Base-by-base conservation (phyloP, 1,140 invertebrate genomes). In the Riptortus pedestris region DNA sequence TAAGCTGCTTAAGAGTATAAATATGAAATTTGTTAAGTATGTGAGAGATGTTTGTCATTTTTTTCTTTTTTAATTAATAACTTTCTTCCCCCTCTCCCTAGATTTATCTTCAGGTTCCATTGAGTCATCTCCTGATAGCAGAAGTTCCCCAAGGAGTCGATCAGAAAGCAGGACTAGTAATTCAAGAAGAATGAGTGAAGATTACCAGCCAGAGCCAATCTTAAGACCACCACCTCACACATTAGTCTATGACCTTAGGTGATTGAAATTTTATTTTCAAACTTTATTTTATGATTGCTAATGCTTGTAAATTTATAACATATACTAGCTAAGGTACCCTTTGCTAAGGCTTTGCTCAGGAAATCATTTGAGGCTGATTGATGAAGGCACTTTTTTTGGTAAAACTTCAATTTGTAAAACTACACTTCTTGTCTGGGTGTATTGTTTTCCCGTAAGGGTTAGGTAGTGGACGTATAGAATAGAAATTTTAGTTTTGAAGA, bases 161-260 rank as follows among this genome's bases (percentile, higher is more conserved):
- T 65, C 65, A 33, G 64, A 67, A 63, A 62, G 64, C 14, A 33
- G 67, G 58, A 68, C 67, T 16, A 65, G 67, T 29, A 67, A 65
- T 43, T 66, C 64, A 14, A 60, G 64, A 27, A 33, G 64, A 12
- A 22, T 63, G 16, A 65, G 63, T 33, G 77, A 79, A 65, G 73
- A 77, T 27, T 74, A 74, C 60, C 71, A 73, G 2, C 65, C 65
- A 12, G 73, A 74, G 45, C 74, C 69, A 55, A 59, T 80, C 1
- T 71, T 91, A 24, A 79, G 83, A 65, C 85, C 90, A 0, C 74
- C 96, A 43, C 90, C 93, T 0, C 85, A 88, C 67, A 92, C 89
- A 14, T 76, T 96, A 16, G 84, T 88, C 16, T 91, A 90, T 75
- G 93, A 96, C 77, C 90, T 96, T 77, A 87, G 84, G 88, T 90